A percentile compares a stretch with the other conserved stretches of the same genome.
Evolutionary conservation across 2,113 vertebrate genomes (phyloP).

Genomic region (Tiliqua scincoides): DNA sequence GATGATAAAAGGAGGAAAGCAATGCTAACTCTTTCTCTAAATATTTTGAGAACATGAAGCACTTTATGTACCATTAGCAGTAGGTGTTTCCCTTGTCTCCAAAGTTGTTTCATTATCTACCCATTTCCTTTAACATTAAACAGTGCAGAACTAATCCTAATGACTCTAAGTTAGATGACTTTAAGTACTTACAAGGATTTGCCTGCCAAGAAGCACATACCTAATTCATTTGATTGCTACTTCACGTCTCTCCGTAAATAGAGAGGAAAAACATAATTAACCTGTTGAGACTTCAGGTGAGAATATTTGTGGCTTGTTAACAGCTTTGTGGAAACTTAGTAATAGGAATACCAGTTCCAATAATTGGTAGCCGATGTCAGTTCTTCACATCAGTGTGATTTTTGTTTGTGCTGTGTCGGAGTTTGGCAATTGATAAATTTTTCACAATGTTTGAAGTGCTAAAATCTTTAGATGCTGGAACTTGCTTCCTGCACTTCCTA

Average conservation of each 20-base stretch:
- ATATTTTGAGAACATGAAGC: slow-evolving; percentile 32
- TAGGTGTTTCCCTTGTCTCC: slow-evolving; percentile 15
- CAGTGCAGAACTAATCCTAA: slow-evolving; percentile 71
- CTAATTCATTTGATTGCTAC: slow-evolving; percentile 63
- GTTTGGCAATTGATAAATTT: not conserved
- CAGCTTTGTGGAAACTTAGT: slow-evolving; percentile 59
- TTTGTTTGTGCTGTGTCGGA: not conserved
- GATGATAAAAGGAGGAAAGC: slow-evolving; percentile 34
- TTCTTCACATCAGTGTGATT: not conserved
- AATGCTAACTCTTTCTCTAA: slow-evolving; percentile 7
- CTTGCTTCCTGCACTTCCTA: not conserved
- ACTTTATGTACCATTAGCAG: not conserved
- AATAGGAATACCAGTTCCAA: slow-evolving; percentile 28
- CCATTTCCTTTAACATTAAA: slow-evolving; percentile 68
- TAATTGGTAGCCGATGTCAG: not conserved
- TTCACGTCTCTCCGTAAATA: slow-evolving; percentile 69
- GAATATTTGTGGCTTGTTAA: slow-evolving; percentile 67
- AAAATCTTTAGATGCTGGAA: not conserved
- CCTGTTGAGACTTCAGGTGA: slow-evolving; percentile 64
- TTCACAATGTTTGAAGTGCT: not conserved
- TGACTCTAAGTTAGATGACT: slow-evolving; percentile 66
- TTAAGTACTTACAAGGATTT: slow-evolving; percentile 70
- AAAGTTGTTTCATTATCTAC: slow-evolving; percentile 53
- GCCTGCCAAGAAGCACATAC: slow-evolving; percentile 66
- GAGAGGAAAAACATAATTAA: slow-evolving; percentile 71